These are phyloP conservation scores for Gryon sp. DNA, from an alignment of 1,140 invertebrate species.

Conservation along the genomic window DNA sequence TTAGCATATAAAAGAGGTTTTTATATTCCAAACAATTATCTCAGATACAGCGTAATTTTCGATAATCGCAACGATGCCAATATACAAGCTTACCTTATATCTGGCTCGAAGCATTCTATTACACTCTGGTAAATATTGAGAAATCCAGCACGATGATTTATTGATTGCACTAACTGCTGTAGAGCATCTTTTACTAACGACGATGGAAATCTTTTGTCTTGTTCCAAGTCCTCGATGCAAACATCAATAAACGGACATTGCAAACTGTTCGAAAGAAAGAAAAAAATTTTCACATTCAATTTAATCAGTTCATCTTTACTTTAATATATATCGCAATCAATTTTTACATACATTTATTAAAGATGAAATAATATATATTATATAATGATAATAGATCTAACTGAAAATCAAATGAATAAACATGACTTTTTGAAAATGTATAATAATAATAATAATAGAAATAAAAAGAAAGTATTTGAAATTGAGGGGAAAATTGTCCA, in stretches of 20 bases:
- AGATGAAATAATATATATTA: too few species aligned
- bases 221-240: conserved; percentile 84
- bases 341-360: too few species aligned
- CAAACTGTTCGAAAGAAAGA: conserved; percentile 81
- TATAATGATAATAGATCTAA: too few species aligned
- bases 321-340: too few species aligned
- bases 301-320: too few species aligned
- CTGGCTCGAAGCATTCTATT: conserved; percentile 90
- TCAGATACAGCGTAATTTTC: neutral
- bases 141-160: conserved; percentile 86
- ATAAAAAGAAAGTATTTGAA: neutral
- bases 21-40: too few species aligned
- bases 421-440: too few species aligned
- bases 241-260: conserved; percentile 94
- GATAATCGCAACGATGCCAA: neutral
- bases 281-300: too few species aligned
- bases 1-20: too few species aligned
- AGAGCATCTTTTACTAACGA: conserved; percentile 86
- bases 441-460: conserved; percentile 4
- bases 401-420: too few species aligned
- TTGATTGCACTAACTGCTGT: conserved; percentile 86
- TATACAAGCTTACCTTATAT: conserved; percentile 84
- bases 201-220: conserved; percentile 81
- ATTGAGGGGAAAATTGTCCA: neutral
- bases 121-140: conserved; percentile 87